A percentile compares a stretch with the other conserved stretches of the same genome.
Conservation (phyloP, 2,113 vertebrate genomes). For the Tupaia chinensis region DNA sequence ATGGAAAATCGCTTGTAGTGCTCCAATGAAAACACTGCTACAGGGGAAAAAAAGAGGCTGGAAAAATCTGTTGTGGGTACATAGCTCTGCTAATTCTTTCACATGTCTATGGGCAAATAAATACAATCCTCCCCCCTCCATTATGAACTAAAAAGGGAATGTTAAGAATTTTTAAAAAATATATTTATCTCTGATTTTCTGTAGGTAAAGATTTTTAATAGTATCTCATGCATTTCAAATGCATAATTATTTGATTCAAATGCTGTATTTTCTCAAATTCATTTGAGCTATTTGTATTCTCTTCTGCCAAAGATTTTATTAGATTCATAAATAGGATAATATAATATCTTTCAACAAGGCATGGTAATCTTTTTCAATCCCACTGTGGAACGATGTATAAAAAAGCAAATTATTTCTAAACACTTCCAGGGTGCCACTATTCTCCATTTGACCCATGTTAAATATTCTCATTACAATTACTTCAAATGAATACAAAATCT, state of each 20-base stretch:
- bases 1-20: slow-evolving; percentile 80
- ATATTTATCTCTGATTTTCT: slow-evolving; percentile 52
- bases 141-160: slow-evolving; percentile 75
- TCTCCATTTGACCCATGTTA: slow-evolving; percentile 88
- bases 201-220: slow-evolving; percentile 39
- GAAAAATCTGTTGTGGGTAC: slow-evolving; percentile 75
- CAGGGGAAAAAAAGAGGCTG: slow-evolving; percentile 79
- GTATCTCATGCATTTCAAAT: slow-evolving; percentile 32
- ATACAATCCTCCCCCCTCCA: neutral
- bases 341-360: slow-evolving; percentile 59
- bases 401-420: slow-evolving; percentile 78
- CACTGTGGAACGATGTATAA: slow-evolving; percentile 62
- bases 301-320: slow-evolving; percentile 66
- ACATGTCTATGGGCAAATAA: slow-evolving; percentile 78
- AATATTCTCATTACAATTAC: slow-evolving; percentile 89
- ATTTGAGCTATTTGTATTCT: slow-evolving; percentile 64
- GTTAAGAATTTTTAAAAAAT: neutral
- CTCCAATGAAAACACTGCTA: slow-evolving; percentile 80
- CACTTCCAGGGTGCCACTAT: slow-evolving; percentile 81
- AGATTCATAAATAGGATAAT: slow-evolving; percentile 75
- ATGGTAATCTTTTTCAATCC: slow-evolving; percentile 70
- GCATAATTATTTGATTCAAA: slow-evolving; percentile 60
- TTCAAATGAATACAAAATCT: slow-evolving; percentile 89
- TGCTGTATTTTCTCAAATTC: slow-evolving; percentile 47
- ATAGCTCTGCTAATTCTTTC: slow-evolving; percentile 78